Conservation (phyloP, 2,797 vertebrate species). For the Poeciliopsis infans region DNA sequence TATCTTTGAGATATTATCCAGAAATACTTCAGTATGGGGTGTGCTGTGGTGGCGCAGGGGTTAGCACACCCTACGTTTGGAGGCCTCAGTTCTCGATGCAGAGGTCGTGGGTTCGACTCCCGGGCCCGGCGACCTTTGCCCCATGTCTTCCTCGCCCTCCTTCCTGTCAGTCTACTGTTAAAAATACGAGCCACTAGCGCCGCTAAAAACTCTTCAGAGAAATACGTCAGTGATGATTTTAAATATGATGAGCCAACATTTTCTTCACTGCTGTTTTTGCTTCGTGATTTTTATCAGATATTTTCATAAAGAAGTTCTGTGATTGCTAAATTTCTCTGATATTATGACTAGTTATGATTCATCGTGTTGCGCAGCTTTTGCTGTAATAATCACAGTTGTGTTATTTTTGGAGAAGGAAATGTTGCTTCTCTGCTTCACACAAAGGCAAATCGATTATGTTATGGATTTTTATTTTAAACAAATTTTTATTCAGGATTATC, state of each 20-base stretch:
- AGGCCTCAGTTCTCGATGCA: no score
- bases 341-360: background rate
- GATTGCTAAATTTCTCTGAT: background rate
- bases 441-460: background rate
- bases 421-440: background rate
- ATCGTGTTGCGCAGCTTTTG: background rate
- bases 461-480: background rate
- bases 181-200: no score
- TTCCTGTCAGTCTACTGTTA: no score
- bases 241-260: background rate
- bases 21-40: background rate
- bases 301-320: no score
- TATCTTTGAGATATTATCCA: background rate
- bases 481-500: background rate
- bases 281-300: background rate
- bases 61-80: no score
- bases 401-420: background rate
- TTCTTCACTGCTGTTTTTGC: background rate
- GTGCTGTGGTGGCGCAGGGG: no score
- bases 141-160: no score
- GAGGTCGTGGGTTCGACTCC: no score
- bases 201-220: no score
- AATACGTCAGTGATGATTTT: background rate
- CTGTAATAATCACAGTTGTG: background rate
- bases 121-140: no score